Base-by-base conservation (phyloP, 2,888 invertebrate species). In the Drosophila subsilvestris region DNA sequence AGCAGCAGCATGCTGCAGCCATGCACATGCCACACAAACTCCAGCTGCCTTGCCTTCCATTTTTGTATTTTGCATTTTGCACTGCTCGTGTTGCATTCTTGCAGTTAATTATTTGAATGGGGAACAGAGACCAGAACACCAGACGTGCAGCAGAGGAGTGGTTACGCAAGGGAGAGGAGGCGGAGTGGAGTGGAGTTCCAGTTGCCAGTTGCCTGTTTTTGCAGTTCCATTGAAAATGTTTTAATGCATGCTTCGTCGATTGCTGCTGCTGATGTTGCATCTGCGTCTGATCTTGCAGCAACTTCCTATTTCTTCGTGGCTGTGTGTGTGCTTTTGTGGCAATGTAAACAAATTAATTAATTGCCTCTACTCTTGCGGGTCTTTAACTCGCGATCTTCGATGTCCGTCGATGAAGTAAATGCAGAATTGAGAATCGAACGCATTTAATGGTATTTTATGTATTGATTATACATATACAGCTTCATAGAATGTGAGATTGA, bases 321-420 rank as follows among this genome's bases (percentile, higher is more conserved):
- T 79, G 2, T 37, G 37, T 37, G 27, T 27, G 8, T 37, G 2
- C 6, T 37, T 37, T 81, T 80, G 76, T 63, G 61, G 73, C 74
- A 82, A 86, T 85, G 86, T 85, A 85, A 85, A 85, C 85, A 85
- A 86, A 85, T 85, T 85, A 85, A 85, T 85, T 83, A 85, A 85
- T 87, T 87, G 86, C 85, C 86, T 79, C 82, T 84, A 71, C 74
- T 78, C 82, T 75, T 75, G 18, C 49, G 32, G 18, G 20, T 75
- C 51, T 73, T 18, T 47, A 25, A 25, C 44, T 20, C 68, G 60
- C 37, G 53, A 53, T 51, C 18, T 29, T 63, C 63, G 62, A 61
- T 69, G 74, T 62, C 56, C 49, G 50, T 66, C 55, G 61, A 49
- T 63, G 63, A 50, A 50, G 62, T 50, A 54, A 55, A 66, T 49